These are phyloP conservation scores for Muschampia plurimacula DNA, from an alignment of 2,888 invertebrate genomes.

Conservation along the genomic window DNA sequence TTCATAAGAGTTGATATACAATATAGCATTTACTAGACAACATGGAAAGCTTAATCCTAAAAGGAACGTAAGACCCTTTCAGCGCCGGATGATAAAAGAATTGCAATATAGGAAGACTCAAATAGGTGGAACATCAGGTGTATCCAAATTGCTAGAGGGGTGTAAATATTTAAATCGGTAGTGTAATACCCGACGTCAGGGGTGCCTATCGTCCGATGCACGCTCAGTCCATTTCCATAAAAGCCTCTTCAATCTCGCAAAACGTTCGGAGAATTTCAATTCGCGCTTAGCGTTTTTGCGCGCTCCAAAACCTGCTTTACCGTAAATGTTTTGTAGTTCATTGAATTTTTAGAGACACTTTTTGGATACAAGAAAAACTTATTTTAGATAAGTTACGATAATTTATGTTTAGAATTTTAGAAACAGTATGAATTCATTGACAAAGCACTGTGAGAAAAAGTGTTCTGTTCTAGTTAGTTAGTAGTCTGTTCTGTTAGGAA, in stretches of 20 bases:
- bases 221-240: constrained; percentile 83
- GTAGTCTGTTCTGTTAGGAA: no score
- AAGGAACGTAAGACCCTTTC: constrained; percentile 25
- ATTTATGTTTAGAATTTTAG: background rate
- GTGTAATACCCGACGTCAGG: constrained; percentile 59
- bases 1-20: background rate
- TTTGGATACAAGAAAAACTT: background rate
- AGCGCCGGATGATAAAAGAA: constrained; percentile 23
- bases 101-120: constrained; percentile 46
- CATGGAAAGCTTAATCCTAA: background rate
- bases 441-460: background rate
- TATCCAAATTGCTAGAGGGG: constrained; percentile 68
- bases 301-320: constrained; percentile 51
- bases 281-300: constrained; percentile 75
- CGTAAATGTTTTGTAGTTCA: constrained; percentile 53
- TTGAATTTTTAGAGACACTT: constrained; percentile 16
- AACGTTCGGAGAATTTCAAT: constrained; percentile 84
- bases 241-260: constrained; percentile 85
- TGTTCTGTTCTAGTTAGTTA: no score
- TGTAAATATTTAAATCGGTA: constrained; percentile 79
- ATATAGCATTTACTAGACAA: constrained; percentile 1
- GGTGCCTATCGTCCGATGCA: constrained; percentile 74
- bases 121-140: constrained; percentile 74
- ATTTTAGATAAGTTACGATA: background rate
- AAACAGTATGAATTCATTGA: background rate